Percentiles rank a stretch among this genome's conserved stretches.
These are phyloP conservation scores for Pao palembangensis DNA, from an alignment of 2,113 vertebrate genomes.

Conservation along the genomic window DNA sequence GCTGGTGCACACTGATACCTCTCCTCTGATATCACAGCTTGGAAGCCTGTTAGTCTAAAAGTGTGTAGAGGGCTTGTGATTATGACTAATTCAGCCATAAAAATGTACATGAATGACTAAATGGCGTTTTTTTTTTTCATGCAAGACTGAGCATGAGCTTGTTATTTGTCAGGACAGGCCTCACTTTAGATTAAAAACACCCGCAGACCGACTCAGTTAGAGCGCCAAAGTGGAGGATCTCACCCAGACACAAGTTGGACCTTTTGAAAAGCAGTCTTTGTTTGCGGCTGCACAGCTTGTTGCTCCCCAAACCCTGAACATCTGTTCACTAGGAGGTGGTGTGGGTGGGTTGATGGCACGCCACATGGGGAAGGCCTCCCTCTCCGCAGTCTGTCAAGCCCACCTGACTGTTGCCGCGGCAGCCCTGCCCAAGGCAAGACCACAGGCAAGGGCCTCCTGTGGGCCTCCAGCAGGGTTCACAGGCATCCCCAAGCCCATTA, in stretches of 20 bases:
- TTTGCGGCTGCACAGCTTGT: slow-evolving; percentile 62
- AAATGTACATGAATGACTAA: slow-evolving; percentile 43
- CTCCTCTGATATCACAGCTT: background rate
- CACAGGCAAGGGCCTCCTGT: slow-evolving; percentile 77
- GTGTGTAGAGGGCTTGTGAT: slow-evolving; percentile 2
- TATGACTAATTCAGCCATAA: slow-evolving; percentile 32
- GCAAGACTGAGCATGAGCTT: slow-evolving; percentile 19
- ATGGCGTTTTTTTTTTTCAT: slow-evolving; percentile 13
- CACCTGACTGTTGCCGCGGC: slow-evolving; percentile 74
- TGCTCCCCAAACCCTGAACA: slow-evolving; percentile 58
- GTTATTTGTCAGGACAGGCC: slow-evolving; percentile 21
- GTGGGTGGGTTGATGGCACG: slow-evolving; percentile 38
- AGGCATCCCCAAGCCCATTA: slow-evolving; percentile 74
- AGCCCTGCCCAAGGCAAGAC: slow-evolving; percentile 81
- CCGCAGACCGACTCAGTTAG: slow-evolving; percentile 18
- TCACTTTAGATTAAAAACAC: slow-evolving; percentile 5
- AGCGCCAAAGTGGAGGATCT: slow-evolving; percentile 7
- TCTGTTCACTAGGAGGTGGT: slow-evolving; percentile 51
- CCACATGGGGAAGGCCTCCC: slow-evolving; percentile 61
- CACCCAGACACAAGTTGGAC: slow-evolving; percentile 17
- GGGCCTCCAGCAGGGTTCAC: slow-evolving; percentile 63
- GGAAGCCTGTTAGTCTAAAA: background rate
- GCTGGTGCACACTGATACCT: slow-evolving; percentile 19
- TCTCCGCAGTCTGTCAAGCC: slow-evolving; percentile 74
- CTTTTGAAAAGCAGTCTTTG: slow-evolving; percentile 43